Conservation (phyloP, 2,888 invertebrate species). For the Phyllotreta cruciferae region DNA sequence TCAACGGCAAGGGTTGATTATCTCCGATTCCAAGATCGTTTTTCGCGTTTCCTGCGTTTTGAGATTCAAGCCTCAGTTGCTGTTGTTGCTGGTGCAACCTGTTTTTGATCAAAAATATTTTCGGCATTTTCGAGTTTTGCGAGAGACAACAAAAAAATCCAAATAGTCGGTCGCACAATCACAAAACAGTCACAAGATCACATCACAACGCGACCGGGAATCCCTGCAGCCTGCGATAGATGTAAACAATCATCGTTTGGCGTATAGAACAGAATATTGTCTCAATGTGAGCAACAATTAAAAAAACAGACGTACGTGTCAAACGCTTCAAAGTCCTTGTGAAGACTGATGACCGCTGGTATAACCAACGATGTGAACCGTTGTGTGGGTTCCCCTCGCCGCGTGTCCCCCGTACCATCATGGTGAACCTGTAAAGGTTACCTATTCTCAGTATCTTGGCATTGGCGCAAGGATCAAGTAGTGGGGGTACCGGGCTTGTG, state of each 20-base stretch:
- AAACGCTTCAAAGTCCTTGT: constrained; percentile 53
- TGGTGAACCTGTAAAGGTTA: constrained; percentile 56
- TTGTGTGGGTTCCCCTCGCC: constrained; percentile 53
- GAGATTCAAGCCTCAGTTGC: constrained; percentile 84
- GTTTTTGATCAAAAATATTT: constrained; percentile 91
- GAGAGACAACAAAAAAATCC: constrained; percentile 26
- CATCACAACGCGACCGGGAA: constrained; percentile 31
- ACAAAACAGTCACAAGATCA: constrained; percentile 28
- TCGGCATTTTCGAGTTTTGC: constrained; percentile 72
- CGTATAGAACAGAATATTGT: constrained; percentile 8
- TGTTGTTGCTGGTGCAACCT: constrained; percentile 93
- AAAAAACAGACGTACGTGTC: constrained; percentile 44
- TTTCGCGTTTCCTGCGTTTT: constrained; percentile 74
- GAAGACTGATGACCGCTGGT: constrained; percentile 61
- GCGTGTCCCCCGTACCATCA: constrained; percentile 41
- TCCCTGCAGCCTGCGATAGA: constrained; percentile 28
- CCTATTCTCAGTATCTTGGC: constrained; percentile 57
- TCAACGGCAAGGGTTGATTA: constrained; percentile 68
- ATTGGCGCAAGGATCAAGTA: constrained; percentile 38
- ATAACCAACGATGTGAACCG: constrained; percentile 51
- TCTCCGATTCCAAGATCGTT: constrained; percentile 64
- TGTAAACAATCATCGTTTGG: constrained; percentile 30
- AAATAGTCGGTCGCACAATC: constrained; percentile 24
- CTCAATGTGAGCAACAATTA: neutral
- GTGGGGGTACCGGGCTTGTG: constrained; percentile 31